Evolutionary conservation across 2,888 invertebrate species (phyloP), one percentile per base, ranked within the genome.

Genomic region (Leucoma salicis): DNA sequence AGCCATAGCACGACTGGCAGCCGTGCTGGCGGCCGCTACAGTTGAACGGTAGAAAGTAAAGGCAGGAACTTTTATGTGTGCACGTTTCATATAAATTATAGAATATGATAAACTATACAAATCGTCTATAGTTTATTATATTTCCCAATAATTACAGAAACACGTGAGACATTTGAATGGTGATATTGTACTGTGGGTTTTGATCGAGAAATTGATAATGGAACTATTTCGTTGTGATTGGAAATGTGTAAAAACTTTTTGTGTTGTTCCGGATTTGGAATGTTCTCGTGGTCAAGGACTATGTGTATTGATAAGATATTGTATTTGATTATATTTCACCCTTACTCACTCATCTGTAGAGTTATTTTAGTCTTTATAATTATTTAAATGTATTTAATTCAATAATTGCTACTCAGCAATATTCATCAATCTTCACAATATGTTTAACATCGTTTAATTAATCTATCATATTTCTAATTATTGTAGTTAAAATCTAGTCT

Each of bases 401-500:
- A 57, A 46, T 65, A 70, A 61, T 78, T 76, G 74, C 74, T 67
- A 61, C 53, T 52, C 55, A 65, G 51, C 63, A 60, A 66, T 72
- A 65, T 60, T 55, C 57, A 59, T 66, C 51, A 60, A 39, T 49
- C 57, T 63, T 64, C 49, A 55, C 58, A 42, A 57, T 70, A 67
- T 66, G 7, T 60, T 57, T 66, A 58, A 66, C 69, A 63, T 70
- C 66, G 68, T 70, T 59, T 66, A 67, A 69, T 73, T 54, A 49
- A 66, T 70, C 62, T 74, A 66, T 82, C 78, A 78, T 74, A 66
- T 78, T 72, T 79, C 63, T 78, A 72, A 78, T 75, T 66, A 79
- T 73, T 72, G 78, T 85, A 85, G 88, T 86, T n/a, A 86, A 87
- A 88, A 78, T 89, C 88, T 89, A 89, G 88, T 89, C 88, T 84